phyloP scores from a whole-genome alignment of 1,140 invertebrate species.

The Diploscapter pachys region DNA sequence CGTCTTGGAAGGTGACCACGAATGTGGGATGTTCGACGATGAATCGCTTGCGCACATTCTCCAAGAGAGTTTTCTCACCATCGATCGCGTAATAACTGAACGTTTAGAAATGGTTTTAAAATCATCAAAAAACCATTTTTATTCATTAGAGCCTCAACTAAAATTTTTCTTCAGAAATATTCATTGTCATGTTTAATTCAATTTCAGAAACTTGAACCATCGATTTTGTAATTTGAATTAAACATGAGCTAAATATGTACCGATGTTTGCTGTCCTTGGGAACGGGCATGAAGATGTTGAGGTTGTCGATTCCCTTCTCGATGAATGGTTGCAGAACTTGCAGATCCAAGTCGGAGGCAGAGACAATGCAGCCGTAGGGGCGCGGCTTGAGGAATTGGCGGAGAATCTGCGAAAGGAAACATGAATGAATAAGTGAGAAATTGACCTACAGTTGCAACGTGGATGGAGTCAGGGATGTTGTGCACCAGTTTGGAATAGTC shows the following conservation, averaged over 20 bases:
- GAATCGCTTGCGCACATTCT: conserved; percentile 35
- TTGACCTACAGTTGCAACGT: conserved; percentile 25
- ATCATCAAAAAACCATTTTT: background rate
- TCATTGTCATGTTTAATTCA: background rate
- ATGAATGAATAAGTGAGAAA: background rate
- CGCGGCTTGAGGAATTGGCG: conserved; percentile 40
- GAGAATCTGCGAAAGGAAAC: conserved; percentile 14
- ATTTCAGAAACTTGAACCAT: background rate
- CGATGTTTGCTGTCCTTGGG: conserved; percentile 23
- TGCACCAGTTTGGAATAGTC: conserved; percentile 28
- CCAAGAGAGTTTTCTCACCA: conserved; percentile 31
- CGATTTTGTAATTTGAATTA: conserved; percentile 5
- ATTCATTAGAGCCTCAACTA: background rate
- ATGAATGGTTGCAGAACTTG: conserved; percentile 37
- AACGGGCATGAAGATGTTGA: conserved; percentile 35
- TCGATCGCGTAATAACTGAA: conserved; percentile 36
- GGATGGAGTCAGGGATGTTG: conserved; percentile 38
- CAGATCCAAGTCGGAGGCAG: conserved; percentile 32
- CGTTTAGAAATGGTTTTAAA: background rate
- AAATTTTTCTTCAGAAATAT: background rate
- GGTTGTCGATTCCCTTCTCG: conserved; percentile 21
- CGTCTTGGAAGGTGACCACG: conserved; percentile 25
- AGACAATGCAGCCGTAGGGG: conserved; percentile 35
- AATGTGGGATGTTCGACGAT: conserved; percentile 37
- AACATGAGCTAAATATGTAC: conserved; percentile 15